A percentile compares a stretch with the other conserved stretches of the same genome.
Conservation (phyloP, 2,113 vertebrate genomes). For the Sigmodon hispidus region DNA sequence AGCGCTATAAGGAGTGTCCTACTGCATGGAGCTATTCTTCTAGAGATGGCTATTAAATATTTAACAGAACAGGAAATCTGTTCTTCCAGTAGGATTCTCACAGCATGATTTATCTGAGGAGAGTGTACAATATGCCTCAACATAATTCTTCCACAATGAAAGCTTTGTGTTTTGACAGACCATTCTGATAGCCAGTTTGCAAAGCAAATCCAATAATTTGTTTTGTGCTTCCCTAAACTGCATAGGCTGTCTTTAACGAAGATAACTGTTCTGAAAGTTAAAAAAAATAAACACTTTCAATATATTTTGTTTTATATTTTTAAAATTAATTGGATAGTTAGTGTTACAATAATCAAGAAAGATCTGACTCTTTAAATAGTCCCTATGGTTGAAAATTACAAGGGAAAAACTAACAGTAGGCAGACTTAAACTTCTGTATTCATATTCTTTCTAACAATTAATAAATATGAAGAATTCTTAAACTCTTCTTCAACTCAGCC, state of each 20-base stretch:
- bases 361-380: background rate
- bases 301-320: background rate
- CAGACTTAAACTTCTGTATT: constrained; percentile 2
- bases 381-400: background rate
- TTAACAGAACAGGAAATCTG: constrained; percentile 51
- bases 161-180: constrained; percentile 1
- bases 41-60: constrained; percentile 61
- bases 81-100: constrained; percentile 8
- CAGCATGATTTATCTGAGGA: constrained; percentile 53
- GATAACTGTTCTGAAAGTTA: background rate
- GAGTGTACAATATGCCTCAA: background rate
- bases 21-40: constrained; percentile 38
- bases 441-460: background rate
- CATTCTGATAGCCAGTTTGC: background rate
- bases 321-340: background rate
- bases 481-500: background rate
- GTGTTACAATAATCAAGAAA: background rate
- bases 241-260: background rate
- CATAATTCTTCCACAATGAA: constrained; percentile 28
- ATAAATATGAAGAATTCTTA: background rate
- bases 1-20: constrained; percentile 33
- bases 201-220: background rate
- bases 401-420: background rate
- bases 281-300: constrained; percentile 24
- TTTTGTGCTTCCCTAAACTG: background rate